phyloP scores from a whole-genome alignment of 2,797 vertebrate genomes.

The Dendrocincla fuliginosa region DNA sequence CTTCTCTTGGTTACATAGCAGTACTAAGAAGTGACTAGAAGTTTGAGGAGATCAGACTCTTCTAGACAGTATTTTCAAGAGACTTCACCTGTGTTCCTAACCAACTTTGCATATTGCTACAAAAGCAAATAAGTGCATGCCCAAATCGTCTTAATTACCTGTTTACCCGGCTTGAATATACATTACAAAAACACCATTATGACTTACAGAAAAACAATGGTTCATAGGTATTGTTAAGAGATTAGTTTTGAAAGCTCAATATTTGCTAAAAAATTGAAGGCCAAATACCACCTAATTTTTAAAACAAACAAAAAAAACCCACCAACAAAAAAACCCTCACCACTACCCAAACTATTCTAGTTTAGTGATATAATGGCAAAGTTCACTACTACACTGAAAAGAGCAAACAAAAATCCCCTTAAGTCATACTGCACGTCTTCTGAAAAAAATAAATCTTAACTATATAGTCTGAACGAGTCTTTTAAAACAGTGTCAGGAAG shows the following conservation, averaged over 20 bases:
- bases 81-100: background rate
- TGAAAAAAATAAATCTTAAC: background rate
- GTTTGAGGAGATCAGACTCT: background rate
- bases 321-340: no score
- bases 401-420: background rate
- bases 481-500: background rate
- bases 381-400: background rate
- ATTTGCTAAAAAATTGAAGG: background rate
- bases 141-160: background rate
- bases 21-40: background rate
- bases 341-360: background rate
- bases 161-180: background rate
- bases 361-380: background rate
- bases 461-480: background rate
- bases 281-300: background rate
- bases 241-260: background rate
- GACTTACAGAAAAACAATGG: background rate
- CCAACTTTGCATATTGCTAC: background rate
- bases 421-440: background rate
- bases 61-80: background rate
- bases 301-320: background rate
- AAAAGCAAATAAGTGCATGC: background rate
- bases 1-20: background rate
- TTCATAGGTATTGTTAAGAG: background rate
- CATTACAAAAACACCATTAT: background rate